These are phyloP conservation scores for Antennarius striatus DNA, from an alignment of 2,113 vertebrate genomes.

Conservation along the genomic window DNA sequence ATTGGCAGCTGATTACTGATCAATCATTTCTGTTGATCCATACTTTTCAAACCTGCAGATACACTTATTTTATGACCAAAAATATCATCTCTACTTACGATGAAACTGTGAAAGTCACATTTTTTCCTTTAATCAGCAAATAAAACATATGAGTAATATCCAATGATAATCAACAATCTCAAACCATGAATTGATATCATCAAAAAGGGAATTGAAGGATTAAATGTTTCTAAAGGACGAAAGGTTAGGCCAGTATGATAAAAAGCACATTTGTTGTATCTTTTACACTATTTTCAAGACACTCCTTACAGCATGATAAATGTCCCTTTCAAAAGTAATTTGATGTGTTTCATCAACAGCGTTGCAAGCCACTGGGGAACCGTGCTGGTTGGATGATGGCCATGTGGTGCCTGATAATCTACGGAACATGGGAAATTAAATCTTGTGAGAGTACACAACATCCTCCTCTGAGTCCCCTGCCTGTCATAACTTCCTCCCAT, in stretches of 20 bases:
- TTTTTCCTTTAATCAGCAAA: background rate
- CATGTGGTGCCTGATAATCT: slow-evolving; percentile 61
- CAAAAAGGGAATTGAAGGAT: slow-evolving; percentile 1
- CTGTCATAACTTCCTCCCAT: slow-evolving; percentile 41
- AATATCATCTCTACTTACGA: background rate
- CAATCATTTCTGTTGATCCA: background rate
- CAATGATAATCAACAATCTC: background rate
- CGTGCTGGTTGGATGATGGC: slow-evolving; percentile 35
- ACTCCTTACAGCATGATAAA: slow-evolving; percentile 31
- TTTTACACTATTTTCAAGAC: background rate
- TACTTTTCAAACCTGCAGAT: background rate
- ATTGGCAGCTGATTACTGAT: background rate
- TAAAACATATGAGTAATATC: background rate
- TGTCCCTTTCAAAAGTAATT: slow-evolving; percentile 32
- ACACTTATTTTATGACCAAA: background rate
- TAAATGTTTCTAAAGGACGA: slow-evolving; percentile 13
- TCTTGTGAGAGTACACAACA: slow-evolving; percentile 55
- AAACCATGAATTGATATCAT: background rate
- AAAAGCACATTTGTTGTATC: background rate
- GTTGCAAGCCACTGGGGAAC: slow-evolving; percentile 21
- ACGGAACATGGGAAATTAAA: slow-evolving; percentile 62
- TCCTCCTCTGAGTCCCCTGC: slow-evolving; percentile 18
- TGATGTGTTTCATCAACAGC: slow-evolving; percentile 51
- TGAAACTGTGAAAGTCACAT: background rate
- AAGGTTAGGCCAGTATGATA: background rate